Evolutionary conservation across 2,113 vertebrate species (phyloP).

Genomic region (Tringa solitaria): DNA sequence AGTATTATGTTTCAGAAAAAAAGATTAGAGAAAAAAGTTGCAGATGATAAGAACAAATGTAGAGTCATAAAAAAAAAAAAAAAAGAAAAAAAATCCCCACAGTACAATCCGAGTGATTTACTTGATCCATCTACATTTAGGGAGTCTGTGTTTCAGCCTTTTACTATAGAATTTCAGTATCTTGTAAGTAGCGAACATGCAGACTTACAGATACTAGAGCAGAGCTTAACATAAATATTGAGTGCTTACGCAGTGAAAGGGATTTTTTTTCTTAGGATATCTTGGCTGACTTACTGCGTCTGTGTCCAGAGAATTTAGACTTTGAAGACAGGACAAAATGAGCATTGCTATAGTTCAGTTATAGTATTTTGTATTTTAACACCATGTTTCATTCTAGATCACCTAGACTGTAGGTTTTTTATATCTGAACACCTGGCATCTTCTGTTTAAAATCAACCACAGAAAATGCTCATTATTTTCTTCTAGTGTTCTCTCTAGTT

Average conservation of each 20-base stretch:
- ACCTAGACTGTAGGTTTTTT: background rate
- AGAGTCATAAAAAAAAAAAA: background rate
- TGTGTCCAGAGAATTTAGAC: background rate
- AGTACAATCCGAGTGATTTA: background rate
- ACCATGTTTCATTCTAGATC: background rate
- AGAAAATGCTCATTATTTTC: background rate
- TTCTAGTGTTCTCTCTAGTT: background rate
- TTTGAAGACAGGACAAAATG: background rate
- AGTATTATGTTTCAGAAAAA: background rate
- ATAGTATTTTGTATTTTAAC: background rate
- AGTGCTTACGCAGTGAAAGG: background rate
- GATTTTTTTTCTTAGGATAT: background rate
- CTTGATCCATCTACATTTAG: background rate
- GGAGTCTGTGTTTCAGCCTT: background rate
- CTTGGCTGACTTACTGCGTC: background rate
- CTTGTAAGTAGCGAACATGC: background rate
- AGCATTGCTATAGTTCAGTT: background rate
- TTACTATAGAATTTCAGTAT: background rate
- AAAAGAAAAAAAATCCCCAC: fast-evolving
- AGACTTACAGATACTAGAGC: background rate
- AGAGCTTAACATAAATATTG: background rate
- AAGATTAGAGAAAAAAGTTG: background rate
- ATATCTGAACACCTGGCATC: background rate
- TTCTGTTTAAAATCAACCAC: background rate
- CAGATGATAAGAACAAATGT: background rate